Conservation (phyloP, 2,888 invertebrate genomes). For the Sarcophaga subvicina region DNA sequence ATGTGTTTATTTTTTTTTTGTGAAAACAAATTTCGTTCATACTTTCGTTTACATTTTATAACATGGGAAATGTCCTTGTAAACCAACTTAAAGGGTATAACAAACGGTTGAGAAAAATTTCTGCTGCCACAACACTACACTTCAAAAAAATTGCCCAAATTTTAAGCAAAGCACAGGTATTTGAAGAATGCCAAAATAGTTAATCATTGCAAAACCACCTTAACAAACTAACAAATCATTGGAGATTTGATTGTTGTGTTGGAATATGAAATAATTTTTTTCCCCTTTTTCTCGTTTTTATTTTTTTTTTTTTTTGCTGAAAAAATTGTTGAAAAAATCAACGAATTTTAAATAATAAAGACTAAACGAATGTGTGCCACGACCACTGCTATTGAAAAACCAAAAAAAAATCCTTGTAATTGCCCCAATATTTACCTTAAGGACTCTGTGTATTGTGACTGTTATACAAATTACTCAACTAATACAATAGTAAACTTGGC, state of each 20-base stretch:
- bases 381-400: neutral
- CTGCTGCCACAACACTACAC: neutral
- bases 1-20: neutral
- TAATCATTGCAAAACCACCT: slow-evolving; percentile 45
- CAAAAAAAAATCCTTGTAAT: slow-evolving; percentile 45
- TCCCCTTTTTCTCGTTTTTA: neutral
- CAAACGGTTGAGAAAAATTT: too few relatives aligned
- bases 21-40: neutral
- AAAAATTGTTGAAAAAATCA: slow-evolving; percentile 42
- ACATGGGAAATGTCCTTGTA: slow-evolving; percentile 26
- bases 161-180: slow-evolving; percentile 13
- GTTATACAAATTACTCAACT: slow-evolving; percentile 23
- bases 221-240: slow-evolving; percentile 42
- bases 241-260: slow-evolving; percentile 51
- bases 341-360: slow-evolving; percentile 34
- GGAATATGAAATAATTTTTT: slow-evolving; percentile 40
- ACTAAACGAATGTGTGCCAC: too few relatives aligned
- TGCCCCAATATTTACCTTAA: slow-evolving; percentile 66
- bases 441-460: slow-evolving; percentile 66
- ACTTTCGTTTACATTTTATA: neutral
- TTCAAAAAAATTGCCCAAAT: slow-evolving; percentile 26
- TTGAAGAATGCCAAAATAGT: neutral
- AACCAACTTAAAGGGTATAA: neutral
- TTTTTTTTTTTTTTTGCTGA: neutral
- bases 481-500: slow-evolving; percentile 53